These are phyloP conservation scores for Lacanobia oleracea DNA, from an alignment of 2,888 invertebrate genomes.

Conservation along the genomic window DNA sequence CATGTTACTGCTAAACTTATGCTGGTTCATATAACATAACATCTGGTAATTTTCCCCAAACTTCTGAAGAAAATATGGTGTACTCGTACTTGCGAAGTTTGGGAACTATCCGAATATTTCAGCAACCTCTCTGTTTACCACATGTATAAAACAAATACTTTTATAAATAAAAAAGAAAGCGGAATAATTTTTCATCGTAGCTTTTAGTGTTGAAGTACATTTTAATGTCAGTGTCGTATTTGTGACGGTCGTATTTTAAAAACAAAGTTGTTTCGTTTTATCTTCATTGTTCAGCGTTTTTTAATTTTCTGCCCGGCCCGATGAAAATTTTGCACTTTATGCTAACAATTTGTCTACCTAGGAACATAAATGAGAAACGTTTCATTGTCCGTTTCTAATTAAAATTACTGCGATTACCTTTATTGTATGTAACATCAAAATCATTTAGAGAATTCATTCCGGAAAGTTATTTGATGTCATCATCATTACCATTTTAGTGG, in stretches of 20 bases:
- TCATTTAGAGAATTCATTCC: not conserved
- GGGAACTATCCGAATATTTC: not conserved
- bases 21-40: not conserved
- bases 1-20: not conserved
- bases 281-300: conserved; percentile 8
- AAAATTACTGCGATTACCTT: too few relatives aligned
- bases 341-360: not conserved
- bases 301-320: conserved; percentile 1
- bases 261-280: conserved; percentile 1
- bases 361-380: not conserved
- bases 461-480: not conserved
- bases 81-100: conserved; percentile 6
- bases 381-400: not conserved
- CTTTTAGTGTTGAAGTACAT: not conserved
- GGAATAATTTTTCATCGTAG: conserved; percentile 1
- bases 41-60: not conserved
- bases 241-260: conserved; percentile 10
- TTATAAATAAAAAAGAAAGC: not conserved
- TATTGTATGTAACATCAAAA: too few relatives aligned
- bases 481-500: not conserved
- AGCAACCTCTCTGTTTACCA: not conserved
- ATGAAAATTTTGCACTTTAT: not conserved
- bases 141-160: not conserved
- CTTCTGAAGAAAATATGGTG: not conserved
- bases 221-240: conserved; percentile 12